Conservation (phyloP, 2,888 invertebrate species). For the Heliconius aoede region DNA sequence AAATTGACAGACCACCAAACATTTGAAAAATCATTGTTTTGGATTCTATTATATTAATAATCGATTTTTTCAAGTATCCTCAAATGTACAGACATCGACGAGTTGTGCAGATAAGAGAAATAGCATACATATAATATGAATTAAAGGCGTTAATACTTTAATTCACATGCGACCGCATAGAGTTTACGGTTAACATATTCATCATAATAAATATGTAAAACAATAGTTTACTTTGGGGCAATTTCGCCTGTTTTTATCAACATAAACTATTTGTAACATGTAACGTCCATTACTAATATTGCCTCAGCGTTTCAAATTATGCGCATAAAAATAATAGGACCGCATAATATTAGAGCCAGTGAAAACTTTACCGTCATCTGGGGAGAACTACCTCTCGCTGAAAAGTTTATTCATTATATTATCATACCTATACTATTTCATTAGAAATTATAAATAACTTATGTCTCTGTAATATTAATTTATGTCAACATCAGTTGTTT, state of each 20-base stretch:
- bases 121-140: not conserved
- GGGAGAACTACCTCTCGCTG: conserved; percentile 16
- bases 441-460: not conserved
- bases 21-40: too few species aligned
- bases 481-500: not conserved
- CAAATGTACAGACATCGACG: too few species aligned
- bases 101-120: too few species aligned
- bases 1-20: too few species aligned
- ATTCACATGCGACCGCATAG: not conserved
- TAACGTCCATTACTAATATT: conserved; percentile 48
- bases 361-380: conserved; percentile 34
- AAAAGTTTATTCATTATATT: not conserved
- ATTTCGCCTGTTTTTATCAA: conserved; percentile 10
- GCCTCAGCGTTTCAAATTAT: conserved; percentile 41
- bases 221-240: not conserved
- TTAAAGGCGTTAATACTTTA: not conserved
- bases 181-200: not conserved
- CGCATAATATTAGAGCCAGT: conserved; percentile 40
- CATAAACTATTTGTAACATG: conserved; percentile 27
- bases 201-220: conserved; percentile 18
- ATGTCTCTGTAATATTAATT: not conserved
- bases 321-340: conserved; percentile 42
- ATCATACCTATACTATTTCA: conserved; percentile 16
- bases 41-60: too few species aligned
- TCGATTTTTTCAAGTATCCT: too few species aligned